Base-by-base conservation (phyloP, 2,888 invertebrate species). In the Desoria tigrina region DNA sequence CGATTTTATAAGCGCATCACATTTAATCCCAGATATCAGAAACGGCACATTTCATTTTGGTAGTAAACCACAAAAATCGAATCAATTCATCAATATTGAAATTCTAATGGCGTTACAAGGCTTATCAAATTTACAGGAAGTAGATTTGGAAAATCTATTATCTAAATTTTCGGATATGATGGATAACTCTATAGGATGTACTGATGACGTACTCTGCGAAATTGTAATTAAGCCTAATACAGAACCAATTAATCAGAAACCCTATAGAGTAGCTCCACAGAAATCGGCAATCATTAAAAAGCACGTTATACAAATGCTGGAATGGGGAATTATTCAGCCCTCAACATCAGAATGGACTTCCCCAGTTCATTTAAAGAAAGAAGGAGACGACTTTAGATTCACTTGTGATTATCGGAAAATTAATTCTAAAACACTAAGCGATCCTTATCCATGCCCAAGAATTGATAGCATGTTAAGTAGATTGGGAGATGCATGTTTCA, bases 261-360 rank as follows among this genome's bases (percentile, higher is more conserved):
- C 68, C 11, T 71, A 69, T 42, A 39, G 69, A 51, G 27, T 28
- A 18, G 18, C 28, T 11, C 14, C 61, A 66, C 4, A 42, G 66
- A 42, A 42, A 53, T 32, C 39, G n/a, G n/a, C n/a, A n/a, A n/a
- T 61, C 27, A 71, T 71, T 21, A 32, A 66, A 18, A 11, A 11
- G 11, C 63, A 71, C 23, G 63, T 71, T n/a, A 45, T 63, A 26
- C 23, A 32, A n/a, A 51, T 71, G 42, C 42, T 62, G 42, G 45
- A 69, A 45, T 45, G 4, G 16, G 45, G 45, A 6, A 16, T 45
- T 16, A 45, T 45, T 16, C 4, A n/a, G 6, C 45, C 45, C 4
- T 45, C 45, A 4, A 45, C 45, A 18, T 45, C 45, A 45, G 45
- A 45, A 18, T 45, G 45, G 45, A n/a, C 45, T 18, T 45, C 45